phyloP scores from a whole-genome alignment of 2,888 invertebrate species.

The Ennomos erosarius region DNA sequence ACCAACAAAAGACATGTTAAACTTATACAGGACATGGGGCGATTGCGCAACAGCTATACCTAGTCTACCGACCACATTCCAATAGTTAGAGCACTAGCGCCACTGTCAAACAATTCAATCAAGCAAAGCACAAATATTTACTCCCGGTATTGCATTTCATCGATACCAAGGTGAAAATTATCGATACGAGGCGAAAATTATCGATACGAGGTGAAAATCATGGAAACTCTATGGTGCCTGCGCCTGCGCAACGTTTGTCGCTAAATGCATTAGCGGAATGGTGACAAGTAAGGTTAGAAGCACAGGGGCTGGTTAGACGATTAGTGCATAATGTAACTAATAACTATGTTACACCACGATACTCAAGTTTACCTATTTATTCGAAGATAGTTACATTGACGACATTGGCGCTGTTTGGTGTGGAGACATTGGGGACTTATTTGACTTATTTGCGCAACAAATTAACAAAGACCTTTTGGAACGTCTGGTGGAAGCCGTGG shows the following conservation, averaged over 20 bases:
- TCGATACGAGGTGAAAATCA: slow-evolving; percentile 18
- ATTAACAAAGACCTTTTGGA: too few species aligned
- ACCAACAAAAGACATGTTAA: too few species aligned
- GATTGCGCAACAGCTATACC: neutral
- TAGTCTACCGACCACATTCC: slow-evolving; percentile 15
- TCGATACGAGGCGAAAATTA: slow-evolving; percentile 17
- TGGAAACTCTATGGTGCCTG: slow-evolving; percentile 11
- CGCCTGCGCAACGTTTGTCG: slow-evolving; percentile 21
- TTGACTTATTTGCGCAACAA: too few species aligned
- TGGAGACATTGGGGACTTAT: too few species aligned
- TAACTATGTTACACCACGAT: too few species aligned
- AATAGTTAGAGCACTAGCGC: slow-evolving; percentile 18
- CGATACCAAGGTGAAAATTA: slow-evolving; percentile 15
- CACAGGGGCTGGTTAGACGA: slow-evolving; percentile 10
- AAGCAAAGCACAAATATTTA: slow-evolving; percentile 11
- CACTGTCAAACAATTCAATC: slow-evolving; percentile 14
- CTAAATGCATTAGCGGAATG: slow-evolving; percentile 17
- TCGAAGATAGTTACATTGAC: too few species aligned
- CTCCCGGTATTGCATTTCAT: slow-evolving; percentile 2
- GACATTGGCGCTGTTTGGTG: too few species aligned
- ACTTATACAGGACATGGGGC: too few species aligned
- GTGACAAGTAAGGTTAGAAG: slow-evolving; percentile 19
- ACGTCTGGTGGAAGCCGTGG: too few species aligned
- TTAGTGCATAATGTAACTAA: slow-evolving; percentile 3
- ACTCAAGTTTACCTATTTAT: too few species aligned